phyloP scores from a whole-genome alignment of 2,797 vertebrate species.

The Mormyrus hasselquistii region DNA sequence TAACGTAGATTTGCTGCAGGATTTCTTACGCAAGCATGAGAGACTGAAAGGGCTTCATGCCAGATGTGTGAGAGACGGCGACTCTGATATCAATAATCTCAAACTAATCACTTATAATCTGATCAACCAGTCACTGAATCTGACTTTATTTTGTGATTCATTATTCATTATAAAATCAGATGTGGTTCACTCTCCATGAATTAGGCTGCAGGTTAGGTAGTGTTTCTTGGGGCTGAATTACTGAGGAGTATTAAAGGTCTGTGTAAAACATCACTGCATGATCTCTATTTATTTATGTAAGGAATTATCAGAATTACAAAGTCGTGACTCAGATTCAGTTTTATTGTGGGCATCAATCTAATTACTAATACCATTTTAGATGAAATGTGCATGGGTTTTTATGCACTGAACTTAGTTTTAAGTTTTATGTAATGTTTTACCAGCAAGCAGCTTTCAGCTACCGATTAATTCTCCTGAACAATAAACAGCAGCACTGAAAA shows the following conservation, averaged over 20 bases:
- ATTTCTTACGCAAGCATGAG: background rate
- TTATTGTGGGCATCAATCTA: no score
- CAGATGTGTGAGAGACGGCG: background rate
- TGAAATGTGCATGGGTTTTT: background rate
- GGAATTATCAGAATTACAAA: background rate
- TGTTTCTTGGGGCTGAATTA: no score
- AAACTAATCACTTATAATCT: background rate
- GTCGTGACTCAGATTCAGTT: background rate
- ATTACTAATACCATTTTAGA: background rate
- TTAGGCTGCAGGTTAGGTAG: background rate
- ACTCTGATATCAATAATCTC: background rate
- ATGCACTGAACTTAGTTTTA: no score
- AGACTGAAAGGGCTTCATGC: background rate
- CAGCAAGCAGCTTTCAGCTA: background rate
- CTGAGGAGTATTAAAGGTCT: no score
- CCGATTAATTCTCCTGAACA: background rate
- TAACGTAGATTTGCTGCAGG: background rate
- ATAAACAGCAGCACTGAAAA: background rate
- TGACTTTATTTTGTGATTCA: background rate
- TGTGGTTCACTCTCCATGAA: background rate
- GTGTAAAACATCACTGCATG: no score
- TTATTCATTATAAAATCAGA: background rate
- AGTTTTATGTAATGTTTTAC: background rate
- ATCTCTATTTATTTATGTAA: no score
- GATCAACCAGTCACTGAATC: background rate